Base-by-base conservation (phyloP, 1,140 invertebrate genomes). In the Argopecten irradians region DNA sequence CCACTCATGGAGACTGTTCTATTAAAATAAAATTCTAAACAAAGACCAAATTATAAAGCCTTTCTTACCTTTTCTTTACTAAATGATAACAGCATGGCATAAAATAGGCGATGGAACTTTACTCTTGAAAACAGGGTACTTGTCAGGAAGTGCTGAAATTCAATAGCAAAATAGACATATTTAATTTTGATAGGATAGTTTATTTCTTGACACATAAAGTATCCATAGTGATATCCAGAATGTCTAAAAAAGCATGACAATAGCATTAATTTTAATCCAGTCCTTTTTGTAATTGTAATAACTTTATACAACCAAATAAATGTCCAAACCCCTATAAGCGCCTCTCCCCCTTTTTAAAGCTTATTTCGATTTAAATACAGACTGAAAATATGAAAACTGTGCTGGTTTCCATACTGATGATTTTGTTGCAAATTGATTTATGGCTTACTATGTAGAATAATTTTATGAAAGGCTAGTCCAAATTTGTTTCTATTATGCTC, bases 21-120 rank as follows among this genome's bases (percentile, higher is more conserved):
- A 14, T 19, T 84, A 19, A 33, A 19, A 32, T 16, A 14, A 84
- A 32, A 14, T 33, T 13, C 13, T 84, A 86, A 7, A 86, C 8
- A 32, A 43, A 19, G 34, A 28, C 11, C 22, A 87, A 9, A 87
- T 22, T 83, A 46, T 36, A 86, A 41, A 39, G 3, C 39, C 32
- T 19, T 32, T 88, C 96, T 95, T 91, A 95, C 95, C 93, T 96
- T 96, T 89, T 96, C 95, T 41, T 96, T 96, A 93, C 97, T 97
- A 83, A 98, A 96, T 41, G 97, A 95, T 55, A 97, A 96, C 33
- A 99, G 96, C 28, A 97, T 97, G 96, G 98, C 97, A 93, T 98
- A 98, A 88, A 98, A 97, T 93, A 98, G 96, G 89, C 98, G 97
- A 39, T 97, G 97, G 94, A 98, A 98, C 92, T 98, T 97, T 41